phyloP scores from a whole-genome alignment of 2,113 vertebrate genomes.

The Leucoraja erinaceus region DNA sequence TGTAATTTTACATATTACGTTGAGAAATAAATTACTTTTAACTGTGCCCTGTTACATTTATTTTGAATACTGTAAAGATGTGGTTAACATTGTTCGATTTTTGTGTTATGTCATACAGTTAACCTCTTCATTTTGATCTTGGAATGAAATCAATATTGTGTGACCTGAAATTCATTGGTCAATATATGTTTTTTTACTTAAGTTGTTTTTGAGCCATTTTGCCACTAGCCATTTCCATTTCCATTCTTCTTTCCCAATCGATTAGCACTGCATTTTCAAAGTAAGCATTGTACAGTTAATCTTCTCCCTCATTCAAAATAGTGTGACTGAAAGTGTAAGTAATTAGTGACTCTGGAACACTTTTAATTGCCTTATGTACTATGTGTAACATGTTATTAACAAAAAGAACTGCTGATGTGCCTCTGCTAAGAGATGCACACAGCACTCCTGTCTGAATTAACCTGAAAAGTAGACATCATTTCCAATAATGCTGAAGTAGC shows the following conservation, averaged over 20 bases:
- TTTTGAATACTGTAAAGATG: background rate
- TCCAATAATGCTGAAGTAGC: constrained; percentile 52
- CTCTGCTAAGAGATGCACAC: background rate
- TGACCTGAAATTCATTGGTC: constrained; percentile 23
- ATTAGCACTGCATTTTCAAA: constrained; percentile 17
- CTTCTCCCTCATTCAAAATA: constrained; percentile 25
- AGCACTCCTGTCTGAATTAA: constrained; percentile 51
- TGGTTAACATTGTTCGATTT: background rate
- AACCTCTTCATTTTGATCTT: background rate
- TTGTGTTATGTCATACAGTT: constrained; percentile 1
- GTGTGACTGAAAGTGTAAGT: background rate
- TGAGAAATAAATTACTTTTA: background rate
- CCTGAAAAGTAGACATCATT: constrained; percentile 63
- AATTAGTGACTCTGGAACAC: constrained; percentile 24
- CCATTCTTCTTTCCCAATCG: background rate
- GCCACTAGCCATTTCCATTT: background rate
- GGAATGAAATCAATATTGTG: constrained; percentile 9
- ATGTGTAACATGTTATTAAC: background rate
- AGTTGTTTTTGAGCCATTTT: constrained; percentile 7
- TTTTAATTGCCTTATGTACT: constrained; percentile 30
- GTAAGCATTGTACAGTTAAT: background rate
- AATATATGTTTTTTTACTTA: background rate
- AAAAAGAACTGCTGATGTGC: constrained; percentile 9
- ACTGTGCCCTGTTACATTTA: background rate
- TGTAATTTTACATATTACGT: background rate